Evolutionary conservation across 53 echinoderm and acorn worm genomes (phyloP), one percentile per base, ranked within the genome.

Genomic region (Temnopleurus reevesii): DNA sequence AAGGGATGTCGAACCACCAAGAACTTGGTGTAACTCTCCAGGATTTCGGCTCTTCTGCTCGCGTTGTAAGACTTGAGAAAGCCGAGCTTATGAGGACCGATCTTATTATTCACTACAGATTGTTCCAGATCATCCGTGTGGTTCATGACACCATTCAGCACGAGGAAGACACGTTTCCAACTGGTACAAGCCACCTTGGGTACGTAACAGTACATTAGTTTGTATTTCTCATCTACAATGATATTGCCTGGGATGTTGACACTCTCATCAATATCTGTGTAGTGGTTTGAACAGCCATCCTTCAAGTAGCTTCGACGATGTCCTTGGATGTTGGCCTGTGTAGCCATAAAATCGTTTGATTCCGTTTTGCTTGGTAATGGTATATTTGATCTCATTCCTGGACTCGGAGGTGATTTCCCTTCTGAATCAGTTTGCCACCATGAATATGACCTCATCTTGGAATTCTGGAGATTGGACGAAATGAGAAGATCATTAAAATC

Each of bases 101-200:
- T 35, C 3, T 53, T 15, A 18, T 79, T 77, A 81, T 95, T 95
- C 33, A 95, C 84, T 7, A 30, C 53, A 28, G 77, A 30, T 55
- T 95, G 95, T 45, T 63, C 54, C 55, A 91, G 89, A 18, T 93
- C 66, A 30, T 89, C 79, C 2, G 95, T 85, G 21, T 85, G 55
- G 12, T 89, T 76, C 31, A 91, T 85, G 31, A 89, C 49, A 38
- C 95, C 95, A 12, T 87, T 84, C 8, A 95, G 47, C 35, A 93
- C 95, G 0, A 93, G 81, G n/a, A 93, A 91, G 19, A 95, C 91
- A 9, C 95, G 89, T 35, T 95, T 93, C 95, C 95, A 95, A 59
- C 93, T 95, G 23, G 95, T 95, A 24, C 92, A 93, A 13, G 95
- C 95, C 12, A 93, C 91, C 81, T 95, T 95, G 19, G 95, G 93